Conservation (phyloP, 2,113 vertebrate genomes). For the Anoura caudifer region DNA sequence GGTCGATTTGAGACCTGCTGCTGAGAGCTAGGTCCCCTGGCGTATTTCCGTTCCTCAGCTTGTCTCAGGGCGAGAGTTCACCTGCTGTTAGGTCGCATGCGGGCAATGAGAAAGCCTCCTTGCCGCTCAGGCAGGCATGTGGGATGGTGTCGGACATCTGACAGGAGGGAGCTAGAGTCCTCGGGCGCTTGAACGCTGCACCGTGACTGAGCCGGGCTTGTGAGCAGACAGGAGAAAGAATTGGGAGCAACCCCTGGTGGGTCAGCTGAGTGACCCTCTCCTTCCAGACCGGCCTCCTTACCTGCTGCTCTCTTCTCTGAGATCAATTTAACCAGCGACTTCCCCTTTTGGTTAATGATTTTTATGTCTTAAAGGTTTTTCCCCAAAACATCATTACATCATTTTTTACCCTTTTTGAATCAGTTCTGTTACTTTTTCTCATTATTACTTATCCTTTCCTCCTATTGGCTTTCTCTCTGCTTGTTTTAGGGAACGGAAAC, state of each 20-base stretch:
- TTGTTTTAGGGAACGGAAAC: background rate
- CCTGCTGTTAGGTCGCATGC: background rate
- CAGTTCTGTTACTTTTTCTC: background rate
- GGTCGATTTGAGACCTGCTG: background rate
- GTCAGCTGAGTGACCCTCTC: background rate
- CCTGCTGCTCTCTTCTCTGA: rapidly evolving
- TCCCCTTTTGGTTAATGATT: background rate
- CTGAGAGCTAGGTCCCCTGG: background rate
- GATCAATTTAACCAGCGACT: background rate
- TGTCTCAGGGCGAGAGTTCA: background rate
- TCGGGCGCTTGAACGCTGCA: too few species aligned
- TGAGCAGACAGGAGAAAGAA: background rate
- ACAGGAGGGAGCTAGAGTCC: background rate
- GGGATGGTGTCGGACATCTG: background rate
- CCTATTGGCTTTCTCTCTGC: background rate
- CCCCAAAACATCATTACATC: background rate
- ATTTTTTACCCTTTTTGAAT: background rate
- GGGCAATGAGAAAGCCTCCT: background rate
- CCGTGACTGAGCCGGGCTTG: background rate
- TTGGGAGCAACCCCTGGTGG: too few species aligned
- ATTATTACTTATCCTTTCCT: background rate
- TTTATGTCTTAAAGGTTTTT: background rate
- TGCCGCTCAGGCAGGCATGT: background rate
- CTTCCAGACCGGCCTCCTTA: background rate
- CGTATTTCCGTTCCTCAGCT: background rate